Evolutionary conservation across 2,888 invertebrate species (phyloP).

Genomic region (Sialis fuliginosa): DNA sequence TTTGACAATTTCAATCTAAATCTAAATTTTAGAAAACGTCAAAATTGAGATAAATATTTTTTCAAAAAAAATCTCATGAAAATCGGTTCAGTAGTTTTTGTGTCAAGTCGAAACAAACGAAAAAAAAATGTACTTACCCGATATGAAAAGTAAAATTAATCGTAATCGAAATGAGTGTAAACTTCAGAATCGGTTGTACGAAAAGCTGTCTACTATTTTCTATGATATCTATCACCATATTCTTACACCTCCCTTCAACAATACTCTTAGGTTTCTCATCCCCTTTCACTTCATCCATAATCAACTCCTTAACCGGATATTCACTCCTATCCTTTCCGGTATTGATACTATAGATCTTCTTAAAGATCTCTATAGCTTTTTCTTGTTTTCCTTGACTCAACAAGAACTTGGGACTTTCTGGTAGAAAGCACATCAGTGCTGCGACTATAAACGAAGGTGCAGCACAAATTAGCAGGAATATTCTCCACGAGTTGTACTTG

Average conservation of each 20-base stretch:
- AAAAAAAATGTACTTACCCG: constrained; percentile 35
- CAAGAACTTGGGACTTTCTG: constrained; percentile 83
- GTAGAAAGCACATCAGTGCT: constrained; percentile 60
- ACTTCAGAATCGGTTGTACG: constrained; percentile 62
- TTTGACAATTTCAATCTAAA: no score
- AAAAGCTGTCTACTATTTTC: constrained; percentile 70
- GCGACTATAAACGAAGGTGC: constrained; percentile 78
- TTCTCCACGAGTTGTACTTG: constrained; percentile 81
- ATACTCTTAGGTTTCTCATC: constrained; percentile 26
- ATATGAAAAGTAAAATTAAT: constrained; percentile 90
- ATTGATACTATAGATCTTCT: constrained; percentile 63
- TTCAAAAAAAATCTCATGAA: no score
- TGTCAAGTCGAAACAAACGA: background rate
- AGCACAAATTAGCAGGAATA: constrained; percentile 76
- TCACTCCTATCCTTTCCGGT: constrained; percentile 55
- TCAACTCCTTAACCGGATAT: constrained; percentile 57
- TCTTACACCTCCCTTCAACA: constrained; percentile 46
- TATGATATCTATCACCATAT: constrained; percentile 58
- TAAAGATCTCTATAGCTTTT: constrained; percentile 66
- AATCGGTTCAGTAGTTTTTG: no score
- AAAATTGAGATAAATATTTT: no score
- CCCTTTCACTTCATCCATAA: constrained; percentile 34
- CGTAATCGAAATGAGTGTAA: constrained; percentile 67
- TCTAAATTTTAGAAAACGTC: no score
- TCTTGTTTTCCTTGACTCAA: constrained; percentile 62